Conservation (phyloP, 1,140 invertebrate species). For the Bombus superbus region DNA sequence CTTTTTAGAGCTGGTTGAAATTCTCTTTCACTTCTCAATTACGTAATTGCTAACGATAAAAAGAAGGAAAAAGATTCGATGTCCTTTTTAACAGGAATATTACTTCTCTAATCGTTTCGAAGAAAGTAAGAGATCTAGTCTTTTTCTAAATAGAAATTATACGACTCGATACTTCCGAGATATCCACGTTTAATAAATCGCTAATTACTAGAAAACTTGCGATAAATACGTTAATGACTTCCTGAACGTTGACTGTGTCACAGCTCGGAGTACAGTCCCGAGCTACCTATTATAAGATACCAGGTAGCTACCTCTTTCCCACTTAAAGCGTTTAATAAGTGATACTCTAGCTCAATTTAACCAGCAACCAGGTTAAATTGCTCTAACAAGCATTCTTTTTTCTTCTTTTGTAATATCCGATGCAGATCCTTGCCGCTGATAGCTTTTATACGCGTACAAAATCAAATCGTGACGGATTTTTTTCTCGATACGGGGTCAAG, state of each 20-base stretch:
- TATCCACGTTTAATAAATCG: not conserved
- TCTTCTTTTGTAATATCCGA: not conserved
- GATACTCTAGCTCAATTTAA: conserved; percentile 1
- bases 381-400: not conserved
- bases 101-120: not conserved
- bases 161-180: not conserved
- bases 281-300: conserved; percentile 22
- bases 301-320: not conserved
- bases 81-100: not conserved
- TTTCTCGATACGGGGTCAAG: not conserved
- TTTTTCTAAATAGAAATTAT: not conserved
- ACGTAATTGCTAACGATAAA: not conserved
- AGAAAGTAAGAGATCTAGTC: not conserved
- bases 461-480: not conserved
- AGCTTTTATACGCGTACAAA: not conserved
- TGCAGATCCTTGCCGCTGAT: too few relatives aligned
- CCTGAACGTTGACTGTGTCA: not conserved
- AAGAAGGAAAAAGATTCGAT: not conserved
- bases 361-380: not conserved
- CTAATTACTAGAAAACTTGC: not conserved
- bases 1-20: not conserved
- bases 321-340: conserved; percentile 6
- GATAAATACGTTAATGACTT: conserved; percentile 22
- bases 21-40: not conserved
- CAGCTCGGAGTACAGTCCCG: not conserved